Base-by-base conservation (phyloP, 2,888 invertebrate genomes). In the Brachylomia viminalis region DNA sequence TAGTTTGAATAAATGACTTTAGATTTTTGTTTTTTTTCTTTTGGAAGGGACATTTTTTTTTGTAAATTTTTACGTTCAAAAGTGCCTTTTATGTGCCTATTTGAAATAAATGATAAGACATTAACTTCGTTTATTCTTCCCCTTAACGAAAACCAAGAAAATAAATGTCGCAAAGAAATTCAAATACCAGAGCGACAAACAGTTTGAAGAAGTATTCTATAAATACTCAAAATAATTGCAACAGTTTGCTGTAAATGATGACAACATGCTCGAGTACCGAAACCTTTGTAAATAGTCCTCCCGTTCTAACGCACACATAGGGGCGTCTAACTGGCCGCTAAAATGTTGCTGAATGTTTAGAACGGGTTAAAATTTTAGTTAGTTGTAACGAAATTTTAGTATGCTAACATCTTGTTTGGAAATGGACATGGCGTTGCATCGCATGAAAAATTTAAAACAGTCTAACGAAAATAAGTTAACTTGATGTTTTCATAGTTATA, bases 211-310 rank as follows among this genome's bases (percentile, higher is more conserved):
- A 62, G 56, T 73, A 52, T 70, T 72, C 10, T 11, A 33, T 47
- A 70, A 23, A 45, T n/a, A 15, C 15, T 20, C 27, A 76, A 42
- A 61, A 23, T 3, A 47, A 68, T 54, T 59, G 30, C 54, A 72
- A 78, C 65, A 69, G 42, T 79, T 72, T 54, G 61, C n/a, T 45
- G 56, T 87, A 84, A 87, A 83, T 85, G 72, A 81, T 86, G 83
- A 82, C 85, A 82, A 85, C 89, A 76, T 86, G 86, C 89, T 84
- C 84, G 77, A 80, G 84, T 47, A 83, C 86, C 81, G 85, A 85
- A 87, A 79, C 89, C 88, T 87, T 87, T 88, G 86, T 82, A 76
- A 58, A 61, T 59, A 72, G 84, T 69, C 87, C 84, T 80, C 77
- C 62, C 76, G 71, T 81, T 75, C 80, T 72, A 83, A 83, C 83